phyloP scores from a whole-genome alignment of 2,888 invertebrate species.

The Drosophila niveifrons region DNA sequence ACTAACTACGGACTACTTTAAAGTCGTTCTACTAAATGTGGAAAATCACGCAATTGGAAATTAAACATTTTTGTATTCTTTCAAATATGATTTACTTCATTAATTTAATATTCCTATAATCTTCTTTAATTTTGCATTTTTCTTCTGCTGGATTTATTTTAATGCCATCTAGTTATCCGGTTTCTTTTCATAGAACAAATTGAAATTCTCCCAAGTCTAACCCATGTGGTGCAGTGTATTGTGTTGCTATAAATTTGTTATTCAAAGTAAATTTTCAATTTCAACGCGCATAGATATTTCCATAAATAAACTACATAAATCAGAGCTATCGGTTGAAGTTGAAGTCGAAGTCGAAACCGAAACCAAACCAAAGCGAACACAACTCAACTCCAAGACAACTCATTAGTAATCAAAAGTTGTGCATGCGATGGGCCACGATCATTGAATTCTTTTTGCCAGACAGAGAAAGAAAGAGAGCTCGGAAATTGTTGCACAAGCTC shows the following conservation, averaged over 20 bases:
- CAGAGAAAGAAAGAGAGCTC: conserved; percentile 1
- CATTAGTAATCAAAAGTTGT: conserved; percentile 80
- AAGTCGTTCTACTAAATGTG: too few relatives aligned
- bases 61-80: too few relatives aligned
- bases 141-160: too few relatives aligned
- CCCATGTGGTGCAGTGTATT: conserved; percentile 18
- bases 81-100: too few relatives aligned
- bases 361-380: conserved; percentile 34
- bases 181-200: background rate
- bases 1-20: too few relatives aligned
- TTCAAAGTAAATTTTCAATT: conserved; percentile 77
- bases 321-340: conserved; percentile 67
- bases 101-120: too few relatives aligned
- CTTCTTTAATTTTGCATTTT: too few relatives aligned
- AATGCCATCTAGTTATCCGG: too few relatives aligned
- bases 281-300: conserved; percentile 75
- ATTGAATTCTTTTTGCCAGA: conserved; percentile 62
- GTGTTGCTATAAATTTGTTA: conserved; percentile 64
- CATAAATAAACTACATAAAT: conserved; percentile 80
- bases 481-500: conserved; percentile 51
- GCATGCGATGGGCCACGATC: conserved; percentile 71
- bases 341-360: conserved; percentile 45
- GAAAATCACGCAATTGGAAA: too few relatives aligned
- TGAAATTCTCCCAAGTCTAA: conserved; percentile 37
- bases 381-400: conserved; percentile 44